A percentile compares a stretch with the other conserved stretches of the same genome.
Conservation (phyloP, 2,113 vertebrate genomes). For the Castor canadensis region DNA sequence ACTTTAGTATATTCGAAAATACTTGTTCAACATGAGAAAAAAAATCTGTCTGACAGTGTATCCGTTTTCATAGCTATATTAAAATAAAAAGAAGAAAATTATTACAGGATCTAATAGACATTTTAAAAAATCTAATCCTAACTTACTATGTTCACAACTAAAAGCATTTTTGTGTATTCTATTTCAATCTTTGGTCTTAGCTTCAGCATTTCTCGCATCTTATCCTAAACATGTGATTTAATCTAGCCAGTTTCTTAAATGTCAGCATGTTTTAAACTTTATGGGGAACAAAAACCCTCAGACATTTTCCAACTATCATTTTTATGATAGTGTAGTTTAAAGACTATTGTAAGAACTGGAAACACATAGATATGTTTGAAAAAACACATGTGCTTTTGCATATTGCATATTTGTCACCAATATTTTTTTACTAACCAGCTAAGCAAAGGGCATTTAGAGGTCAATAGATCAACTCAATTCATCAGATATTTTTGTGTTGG, state of each 20-base stretch:
- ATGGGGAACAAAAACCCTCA: not conserved
- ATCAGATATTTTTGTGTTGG: not conserved
- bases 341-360: not conserved
- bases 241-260: not conserved
- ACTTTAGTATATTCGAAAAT: not conserved
- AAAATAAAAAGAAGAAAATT: not conserved
- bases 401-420: not conserved
- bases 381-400: not conserved
- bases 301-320: not conserved
- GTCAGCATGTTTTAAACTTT: not conserved
- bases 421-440: not conserved
- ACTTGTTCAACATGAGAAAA: not conserved
- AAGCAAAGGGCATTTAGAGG: not conserved
- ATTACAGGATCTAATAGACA: not conserved
- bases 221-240: not conserved
- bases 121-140: not conserved
- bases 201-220: not conserved
- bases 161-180: not conserved
- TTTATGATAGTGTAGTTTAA: not conserved
- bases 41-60: not conserved
- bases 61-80: not conserved
- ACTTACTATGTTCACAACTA: not conserved
- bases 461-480: conserved; percentile 21
- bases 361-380: not conserved
- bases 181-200: not conserved